These are phyloP conservation scores for Triplophysa yarkandensis DNA, from an alignment of 2,797 vertebrate species.

Conservation along the genomic window DNA sequence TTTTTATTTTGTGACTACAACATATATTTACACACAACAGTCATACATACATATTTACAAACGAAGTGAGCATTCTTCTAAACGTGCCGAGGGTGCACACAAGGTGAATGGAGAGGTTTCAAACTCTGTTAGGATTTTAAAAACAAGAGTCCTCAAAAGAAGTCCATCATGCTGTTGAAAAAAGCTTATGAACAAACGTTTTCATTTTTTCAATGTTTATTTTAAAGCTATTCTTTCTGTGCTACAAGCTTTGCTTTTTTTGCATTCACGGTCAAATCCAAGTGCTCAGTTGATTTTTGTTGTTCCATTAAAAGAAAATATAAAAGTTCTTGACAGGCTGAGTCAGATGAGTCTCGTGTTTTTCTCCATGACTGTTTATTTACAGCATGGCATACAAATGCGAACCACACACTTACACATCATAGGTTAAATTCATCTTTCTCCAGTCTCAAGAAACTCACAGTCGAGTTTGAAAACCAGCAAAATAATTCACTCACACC, in stretches of 20 bases:
- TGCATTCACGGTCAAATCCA: conserved; percentile 15
- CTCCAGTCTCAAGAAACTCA: conserved; percentile 34
- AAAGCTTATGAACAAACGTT: conserved; percentile 9
- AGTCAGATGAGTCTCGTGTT: conserved; percentile 39
- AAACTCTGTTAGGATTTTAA: neutral
- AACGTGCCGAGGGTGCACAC: conserved; percentile 18
- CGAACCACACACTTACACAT: conserved; percentile 50
- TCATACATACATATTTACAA: conserved; percentile 78
- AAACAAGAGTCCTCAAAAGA: conserved; percentile 1
- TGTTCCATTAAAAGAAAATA: conserved; percentile 25
- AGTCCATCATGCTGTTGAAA: conserved; percentile 11
- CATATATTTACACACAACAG: conserved; percentile 81
- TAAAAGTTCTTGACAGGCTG: conserved; percentile 41
- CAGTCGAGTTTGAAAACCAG: conserved; percentile 27
- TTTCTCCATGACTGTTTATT: conserved; percentile 53
- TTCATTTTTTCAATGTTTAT: neutral
- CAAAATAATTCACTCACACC: conserved; percentile 14
- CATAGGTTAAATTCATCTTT: conserved; percentile 39
- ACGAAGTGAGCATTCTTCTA: conserved; percentile 39
- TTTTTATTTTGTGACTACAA: conserved; percentile 74
- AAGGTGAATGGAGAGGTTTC: conserved; percentile 34
- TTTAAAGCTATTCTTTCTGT: conserved; percentile 42
- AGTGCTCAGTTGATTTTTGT: neutral
- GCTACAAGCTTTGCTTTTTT: conserved; percentile 57
- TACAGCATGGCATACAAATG: conserved; percentile 58